Percentiles rank a stretch among this genome's conserved stretches.
These are phyloP conservation scores for Strongylocentrotus purpuratus DNA, from an alignment of 35 echinoderm and acorn worm species.

Conservation along the genomic window DNA sequence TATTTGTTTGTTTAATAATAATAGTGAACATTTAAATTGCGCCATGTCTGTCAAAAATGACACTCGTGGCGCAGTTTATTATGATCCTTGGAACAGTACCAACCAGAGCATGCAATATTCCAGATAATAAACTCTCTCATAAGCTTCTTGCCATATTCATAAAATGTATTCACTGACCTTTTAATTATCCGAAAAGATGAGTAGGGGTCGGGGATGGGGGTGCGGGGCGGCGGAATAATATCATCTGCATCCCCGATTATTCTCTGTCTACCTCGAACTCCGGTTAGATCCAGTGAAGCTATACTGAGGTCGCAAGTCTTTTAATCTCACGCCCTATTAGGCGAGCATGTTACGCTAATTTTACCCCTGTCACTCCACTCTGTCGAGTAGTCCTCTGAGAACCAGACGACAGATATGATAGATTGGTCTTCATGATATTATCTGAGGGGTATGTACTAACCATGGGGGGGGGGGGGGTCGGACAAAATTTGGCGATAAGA, in stretches of 20 bases:
- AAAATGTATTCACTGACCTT: neutral
- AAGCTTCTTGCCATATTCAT: neutral
- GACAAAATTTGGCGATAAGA: too few relatives aligned
- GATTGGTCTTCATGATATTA: neutral
- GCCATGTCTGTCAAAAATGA: too few relatives aligned
- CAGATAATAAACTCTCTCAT: neutral
- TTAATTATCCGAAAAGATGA: neutral
- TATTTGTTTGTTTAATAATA: too few relatives aligned
- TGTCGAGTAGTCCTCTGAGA: neutral
- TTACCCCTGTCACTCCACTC: neutral
- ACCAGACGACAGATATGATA: neutral
- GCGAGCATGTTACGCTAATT: neutral
- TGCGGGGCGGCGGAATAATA: neutral
- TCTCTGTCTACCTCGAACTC: neutral
- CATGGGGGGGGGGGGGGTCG: too few relatives aligned
- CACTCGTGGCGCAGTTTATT: too few relatives aligned
- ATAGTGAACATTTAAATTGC: too few relatives aligned
- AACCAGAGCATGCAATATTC: too few relatives aligned
- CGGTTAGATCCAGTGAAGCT: neutral
- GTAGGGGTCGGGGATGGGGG: neutral
- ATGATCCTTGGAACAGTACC: too few relatives aligned
- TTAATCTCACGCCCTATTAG: slow-evolving; percentile 11
- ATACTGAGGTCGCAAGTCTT: neutral
- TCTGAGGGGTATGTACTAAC: too few relatives aligned
- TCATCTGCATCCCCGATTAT: neutral